Evolutionary conservation across 2,113 vertebrate genomes (phyloP).

Genomic region (Daboia siamensis): DNA sequence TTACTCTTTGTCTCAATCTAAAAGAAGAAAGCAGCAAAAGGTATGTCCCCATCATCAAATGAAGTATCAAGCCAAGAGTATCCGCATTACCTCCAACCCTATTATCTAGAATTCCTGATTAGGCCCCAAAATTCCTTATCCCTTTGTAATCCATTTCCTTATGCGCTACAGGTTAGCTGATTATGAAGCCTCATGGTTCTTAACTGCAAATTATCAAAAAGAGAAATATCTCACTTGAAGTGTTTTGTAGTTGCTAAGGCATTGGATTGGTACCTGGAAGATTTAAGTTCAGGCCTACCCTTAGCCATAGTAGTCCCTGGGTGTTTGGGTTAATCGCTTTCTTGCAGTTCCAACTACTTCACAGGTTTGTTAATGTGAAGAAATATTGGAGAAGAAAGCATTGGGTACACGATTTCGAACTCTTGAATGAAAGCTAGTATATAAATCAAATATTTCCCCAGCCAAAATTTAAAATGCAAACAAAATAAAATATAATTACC

Average conservation of each 20-base stretch:
- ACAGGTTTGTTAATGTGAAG: background rate
- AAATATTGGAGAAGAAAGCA: background rate
- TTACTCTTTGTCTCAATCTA: background rate
- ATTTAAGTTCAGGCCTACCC: background rate
- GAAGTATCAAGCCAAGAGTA: background rate
- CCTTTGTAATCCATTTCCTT: background rate
- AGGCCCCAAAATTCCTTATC: background rate
- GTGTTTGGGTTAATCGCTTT: background rate
- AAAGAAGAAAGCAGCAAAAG: background rate
- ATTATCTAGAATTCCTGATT: background rate
- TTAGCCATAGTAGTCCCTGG: background rate
- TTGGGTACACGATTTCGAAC: background rate
- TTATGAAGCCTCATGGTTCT: background rate
- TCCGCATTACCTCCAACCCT: background rate
- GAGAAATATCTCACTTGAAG: background rate
- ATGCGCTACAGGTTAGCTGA: background rate
- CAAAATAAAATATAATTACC: background rate
- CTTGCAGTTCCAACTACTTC: background rate
- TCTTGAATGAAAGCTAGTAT: background rate
- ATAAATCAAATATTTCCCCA: background rate
- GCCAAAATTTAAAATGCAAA: background rate
- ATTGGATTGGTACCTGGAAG: background rate
- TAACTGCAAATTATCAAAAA: background rate
- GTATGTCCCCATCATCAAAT: background rate
- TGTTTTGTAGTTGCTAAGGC: background rate